Evolutionary conservation across 2,888 invertebrate species (phyloP).

Genomic region (Dendrolimus pini): DNA sequence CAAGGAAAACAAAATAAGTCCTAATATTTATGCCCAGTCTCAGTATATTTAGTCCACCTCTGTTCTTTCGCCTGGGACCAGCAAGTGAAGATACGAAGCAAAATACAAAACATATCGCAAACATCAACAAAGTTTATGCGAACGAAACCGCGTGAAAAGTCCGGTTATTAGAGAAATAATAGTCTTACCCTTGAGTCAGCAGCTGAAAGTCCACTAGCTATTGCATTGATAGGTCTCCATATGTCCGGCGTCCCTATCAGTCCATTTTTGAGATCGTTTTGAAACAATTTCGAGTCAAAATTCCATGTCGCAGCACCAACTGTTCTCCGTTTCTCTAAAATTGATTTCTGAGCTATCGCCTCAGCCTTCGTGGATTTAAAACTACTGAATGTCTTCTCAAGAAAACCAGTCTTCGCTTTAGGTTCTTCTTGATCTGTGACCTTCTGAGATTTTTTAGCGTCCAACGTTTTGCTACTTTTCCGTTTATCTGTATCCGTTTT

Average conservation of each 20-base stretch:
- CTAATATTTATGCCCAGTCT: too few relatives aligned
- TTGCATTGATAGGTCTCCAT: conserved; percentile 81
- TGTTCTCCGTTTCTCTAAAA: conserved; percentile 79
- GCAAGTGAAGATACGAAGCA: too few relatives aligned
- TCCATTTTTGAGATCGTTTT: conserved; percentile 76
- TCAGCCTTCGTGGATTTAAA: conserved; percentile 65
- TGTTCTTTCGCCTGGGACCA: too few relatives aligned
- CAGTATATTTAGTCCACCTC: too few relatives aligned
- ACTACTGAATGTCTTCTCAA: conserved; percentile 68
- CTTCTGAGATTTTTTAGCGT: conserved; percentile 46
- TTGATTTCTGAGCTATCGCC: conserved; percentile 59
- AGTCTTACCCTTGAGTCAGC: conserved; percentile 71
- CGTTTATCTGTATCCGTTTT: conserved; percentile 55
- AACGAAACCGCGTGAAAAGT: too few relatives aligned
- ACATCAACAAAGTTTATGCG: too few relatives aligned
- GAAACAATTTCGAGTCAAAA: conserved; percentile 79
- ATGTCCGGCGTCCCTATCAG: conserved; percentile 81
- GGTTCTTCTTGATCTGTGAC: conserved; percentile 61
- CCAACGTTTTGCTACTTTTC: conserved; percentile 47
- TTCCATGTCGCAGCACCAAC: conserved; percentile 83
- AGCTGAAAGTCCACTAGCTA: conserved; percentile 77
- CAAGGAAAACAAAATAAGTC: too few relatives aligned
- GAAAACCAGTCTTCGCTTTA: conserved; percentile 67
- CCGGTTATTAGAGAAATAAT: neutral
- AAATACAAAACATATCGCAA: too few relatives aligned